A percentile compares a stretch with the other conserved stretches of the same genome.
Evolutionary conservation across 37 sponge, comb jelly and placozoan genomes (phyloP).

Genomic region (Crambe crambe): DNA sequence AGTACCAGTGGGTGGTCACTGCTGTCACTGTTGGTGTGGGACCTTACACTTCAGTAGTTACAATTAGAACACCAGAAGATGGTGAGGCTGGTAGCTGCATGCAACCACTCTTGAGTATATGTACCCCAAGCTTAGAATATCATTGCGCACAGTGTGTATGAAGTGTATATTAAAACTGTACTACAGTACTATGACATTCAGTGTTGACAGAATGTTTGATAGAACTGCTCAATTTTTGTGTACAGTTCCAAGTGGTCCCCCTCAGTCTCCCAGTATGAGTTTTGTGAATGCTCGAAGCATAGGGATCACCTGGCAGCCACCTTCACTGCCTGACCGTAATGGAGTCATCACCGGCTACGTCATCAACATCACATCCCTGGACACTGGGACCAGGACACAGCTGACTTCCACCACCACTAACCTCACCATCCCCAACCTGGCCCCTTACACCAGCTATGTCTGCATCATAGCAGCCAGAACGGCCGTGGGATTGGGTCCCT

Average conservation of each 20-base stretch:
- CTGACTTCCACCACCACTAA: neutral
- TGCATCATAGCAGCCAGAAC: slow-evolving; percentile 31
- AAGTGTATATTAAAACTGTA: too few relatives aligned
- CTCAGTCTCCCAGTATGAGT: neutral
- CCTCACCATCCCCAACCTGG: slow-evolving; percentile 11
- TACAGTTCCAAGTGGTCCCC: neutral
- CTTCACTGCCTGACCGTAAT: slow-evolving; percentile 26
- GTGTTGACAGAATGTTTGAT: too few relatives aligned
- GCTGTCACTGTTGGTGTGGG: slow-evolving; percentile 45
- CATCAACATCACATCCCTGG: slow-evolving; percentile 28
- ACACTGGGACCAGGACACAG: neutral
- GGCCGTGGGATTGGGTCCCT: slow-evolving; percentile 34
- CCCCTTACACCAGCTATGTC: slow-evolving; percentile 36
- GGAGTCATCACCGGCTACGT: slow-evolving; percentile 44
- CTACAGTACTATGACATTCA: too few relatives aligned
- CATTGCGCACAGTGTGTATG: too few relatives aligned
- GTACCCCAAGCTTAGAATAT: too few relatives aligned
- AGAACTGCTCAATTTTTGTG: too few relatives aligned
- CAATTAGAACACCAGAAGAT: slow-evolving; percentile 22
- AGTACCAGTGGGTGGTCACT: slow-evolving; percentile 12
- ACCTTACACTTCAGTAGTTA: slow-evolving; percentile 25
- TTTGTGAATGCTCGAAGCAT: neutral
- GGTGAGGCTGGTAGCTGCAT: too few relatives aligned
- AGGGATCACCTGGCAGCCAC: slow-evolving; percentile 12
- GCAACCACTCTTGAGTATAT: too few relatives aligned